Conservation (phyloP, 2,888 invertebrate species). For the Dysmachus trigonus region DNA sequence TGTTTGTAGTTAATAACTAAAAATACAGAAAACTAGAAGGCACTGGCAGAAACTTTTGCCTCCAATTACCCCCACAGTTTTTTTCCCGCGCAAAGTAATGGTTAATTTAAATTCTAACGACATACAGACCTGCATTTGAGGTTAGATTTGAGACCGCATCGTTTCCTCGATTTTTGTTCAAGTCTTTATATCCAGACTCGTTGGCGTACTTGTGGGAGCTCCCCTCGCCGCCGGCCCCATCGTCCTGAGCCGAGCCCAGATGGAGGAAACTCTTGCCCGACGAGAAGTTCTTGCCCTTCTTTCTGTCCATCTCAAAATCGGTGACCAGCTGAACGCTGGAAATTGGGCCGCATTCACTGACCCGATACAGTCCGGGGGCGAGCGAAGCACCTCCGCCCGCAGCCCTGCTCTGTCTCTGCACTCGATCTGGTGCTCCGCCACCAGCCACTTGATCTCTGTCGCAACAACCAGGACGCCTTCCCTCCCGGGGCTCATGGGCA, state of each 20-base stretch:
- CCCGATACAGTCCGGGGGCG: background rate
- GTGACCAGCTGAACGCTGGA: background rate
- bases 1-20: background rate
- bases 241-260: background rate
- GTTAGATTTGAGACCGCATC: constrained; percentile 31
- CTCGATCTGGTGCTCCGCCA: background rate
- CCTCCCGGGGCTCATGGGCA: background rate
- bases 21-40: background rate
- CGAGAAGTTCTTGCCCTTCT: background rate
- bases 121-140: constrained; percentile 33
- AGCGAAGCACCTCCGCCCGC: background rate
- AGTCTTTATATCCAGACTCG: constrained; percentile 28
- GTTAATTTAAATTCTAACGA: background rate
- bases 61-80: background rate
- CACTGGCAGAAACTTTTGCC: background rate
- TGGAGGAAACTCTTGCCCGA: background rate
- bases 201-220: background rate
- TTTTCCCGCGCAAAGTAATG: background rate
- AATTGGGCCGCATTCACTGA: background rate
- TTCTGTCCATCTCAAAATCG: constrained; percentile 4
- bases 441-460: background rate
- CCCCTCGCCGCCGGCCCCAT: background rate
- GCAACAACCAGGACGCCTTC: background rate
- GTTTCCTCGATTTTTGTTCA: constrained; percentile 35
- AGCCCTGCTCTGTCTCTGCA: background rate